These are phyloP conservation scores for Sclerurus mexicanus DNA, from an alignment of 2,113 vertebrate genomes.

Conservation along the genomic window DNA sequence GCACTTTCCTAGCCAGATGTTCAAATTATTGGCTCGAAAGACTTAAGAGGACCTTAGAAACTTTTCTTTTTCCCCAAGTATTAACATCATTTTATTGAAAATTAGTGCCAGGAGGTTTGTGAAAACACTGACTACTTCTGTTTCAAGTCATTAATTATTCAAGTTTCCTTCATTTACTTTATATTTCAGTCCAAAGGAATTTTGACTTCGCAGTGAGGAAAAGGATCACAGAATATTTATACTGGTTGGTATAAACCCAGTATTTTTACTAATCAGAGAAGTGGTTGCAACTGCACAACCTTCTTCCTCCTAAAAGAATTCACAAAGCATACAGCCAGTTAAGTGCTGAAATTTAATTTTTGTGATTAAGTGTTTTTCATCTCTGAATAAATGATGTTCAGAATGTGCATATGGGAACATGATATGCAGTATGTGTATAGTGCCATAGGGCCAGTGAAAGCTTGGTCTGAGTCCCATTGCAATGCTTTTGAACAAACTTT, in stretches of 20 bases:
- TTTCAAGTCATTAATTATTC: slow-evolving; percentile 61
- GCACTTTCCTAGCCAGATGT: slow-evolving; percentile 23
- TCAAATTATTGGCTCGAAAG: slow-evolving; percentile 42
- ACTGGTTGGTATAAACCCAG: neutral
- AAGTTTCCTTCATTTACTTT: slow-evolving; percentile 45
- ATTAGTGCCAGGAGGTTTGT: slow-evolving; percentile 40
- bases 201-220: slow-evolving; percentile 8
- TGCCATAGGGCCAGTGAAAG: neutral
- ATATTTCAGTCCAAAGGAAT: slow-evolving; percentile 33
- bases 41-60: slow-evolving; percentile 6
- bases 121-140: slow-evolving; percentile 39
- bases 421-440: neutral
- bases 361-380: neutral
- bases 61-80: neutral
- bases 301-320: neutral
- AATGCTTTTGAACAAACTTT: neutral
- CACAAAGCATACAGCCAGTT: neutral
- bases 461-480: neutral
- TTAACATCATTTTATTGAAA: slow-evolving; percentile 55
- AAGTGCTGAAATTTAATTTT: neutral
- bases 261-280: neutral
- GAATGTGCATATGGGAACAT: neutral
- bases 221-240: neutral
- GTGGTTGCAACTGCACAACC: neutral
- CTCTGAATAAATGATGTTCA: neutral